phyloP scores from a whole-genome alignment of 2,113 vertebrate species.

The Stomatorhinus ivindoensis region DNA sequence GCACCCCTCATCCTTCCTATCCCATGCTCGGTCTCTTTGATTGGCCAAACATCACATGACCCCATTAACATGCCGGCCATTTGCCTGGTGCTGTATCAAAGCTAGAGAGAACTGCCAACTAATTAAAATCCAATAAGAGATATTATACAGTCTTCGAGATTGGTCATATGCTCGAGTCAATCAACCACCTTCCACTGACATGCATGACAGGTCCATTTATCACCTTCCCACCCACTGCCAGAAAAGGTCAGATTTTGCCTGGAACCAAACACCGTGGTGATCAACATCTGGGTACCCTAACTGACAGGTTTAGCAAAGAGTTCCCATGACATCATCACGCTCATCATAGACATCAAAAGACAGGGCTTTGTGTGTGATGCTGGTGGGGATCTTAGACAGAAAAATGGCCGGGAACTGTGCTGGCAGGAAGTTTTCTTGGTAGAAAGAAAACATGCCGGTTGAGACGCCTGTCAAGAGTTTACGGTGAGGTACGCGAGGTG shows the following conservation, averaged over 20 bases:
- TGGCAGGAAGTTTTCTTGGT: background rate
- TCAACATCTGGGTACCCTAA: background rate
- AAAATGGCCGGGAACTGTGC: background rate
- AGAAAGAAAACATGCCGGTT: background rate
- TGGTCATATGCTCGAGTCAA: background rate
- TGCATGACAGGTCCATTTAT: background rate
- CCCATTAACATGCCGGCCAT: background rate
- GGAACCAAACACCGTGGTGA: background rate
- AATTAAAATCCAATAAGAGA: background rate
- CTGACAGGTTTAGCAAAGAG: background rate
- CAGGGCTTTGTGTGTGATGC: background rate
- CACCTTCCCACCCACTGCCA: background rate
- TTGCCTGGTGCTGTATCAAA: background rate
- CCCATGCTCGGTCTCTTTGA: background rate
- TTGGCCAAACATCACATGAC: background rate
- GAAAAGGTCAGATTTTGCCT: background rate
- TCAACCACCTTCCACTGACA: background rate
- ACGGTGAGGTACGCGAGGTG: background rate
- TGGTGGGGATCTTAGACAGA: background rate
- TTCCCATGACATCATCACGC: background rate
- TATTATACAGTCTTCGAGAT: background rate
- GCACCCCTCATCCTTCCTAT: background rate
- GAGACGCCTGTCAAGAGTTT: background rate
- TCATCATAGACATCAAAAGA: background rate
- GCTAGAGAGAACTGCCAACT: background rate